A percentile compares a stretch with the other conserved stretches of the same genome.
Evolutionary conservation across 2,888 invertebrate genomes (phyloP).

Genomic region (Callyntrura guangdongensis): DNA sequence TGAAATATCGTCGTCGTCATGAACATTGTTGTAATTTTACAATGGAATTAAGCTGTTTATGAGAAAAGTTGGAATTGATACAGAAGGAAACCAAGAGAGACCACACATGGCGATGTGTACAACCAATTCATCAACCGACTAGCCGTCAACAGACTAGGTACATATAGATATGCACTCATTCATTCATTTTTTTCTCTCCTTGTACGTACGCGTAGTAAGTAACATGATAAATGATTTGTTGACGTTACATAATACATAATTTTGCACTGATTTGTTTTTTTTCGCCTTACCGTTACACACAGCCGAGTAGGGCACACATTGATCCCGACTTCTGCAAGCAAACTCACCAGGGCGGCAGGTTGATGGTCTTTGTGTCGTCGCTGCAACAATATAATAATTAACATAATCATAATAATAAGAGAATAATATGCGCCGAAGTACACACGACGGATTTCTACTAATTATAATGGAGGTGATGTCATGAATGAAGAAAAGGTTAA

Average conservation of each 20-base stretch:
- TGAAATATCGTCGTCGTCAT: slow-evolving; percentile 3
- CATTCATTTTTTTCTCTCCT: slow-evolving; percentile 3
- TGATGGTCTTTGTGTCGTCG: slow-evolving; percentile 70
- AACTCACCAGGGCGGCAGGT: slow-evolving; percentile 86
- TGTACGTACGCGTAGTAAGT: neutral
- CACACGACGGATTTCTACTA: neutral
- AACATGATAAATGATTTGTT: slow-evolving; percentile 33
- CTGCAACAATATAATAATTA: slow-evolving; percentile 41
- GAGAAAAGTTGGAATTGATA: neutral
- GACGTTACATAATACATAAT: slow-evolving; percentile 20
- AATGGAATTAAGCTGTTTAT: slow-evolving; percentile 11
- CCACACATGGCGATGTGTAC: slow-evolving; percentile 48
- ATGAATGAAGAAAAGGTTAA: slow-evolving; percentile 1
- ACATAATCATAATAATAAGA: slow-evolving; percentile 8
- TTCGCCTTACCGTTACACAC: slow-evolving; percentile 87
- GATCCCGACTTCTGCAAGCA: slow-evolving; percentile 86
- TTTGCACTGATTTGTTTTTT: slow-evolving; percentile 25
- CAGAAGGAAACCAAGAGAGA: slow-evolving; percentile 4
- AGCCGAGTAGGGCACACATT: slow-evolving; percentile 86
- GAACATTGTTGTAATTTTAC: slow-evolving; percentile 3
- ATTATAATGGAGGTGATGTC: neutral
- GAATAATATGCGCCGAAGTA: neutral
- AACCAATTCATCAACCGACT: too few relatives aligned
- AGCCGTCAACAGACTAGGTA: too few relatives aligned
- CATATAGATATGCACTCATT: neutral